These are phyloP conservation scores for Pipistrellus kuhlii DNA, from an alignment of 2,797 vertebrate species.

Conservation along the genomic window DNA sequence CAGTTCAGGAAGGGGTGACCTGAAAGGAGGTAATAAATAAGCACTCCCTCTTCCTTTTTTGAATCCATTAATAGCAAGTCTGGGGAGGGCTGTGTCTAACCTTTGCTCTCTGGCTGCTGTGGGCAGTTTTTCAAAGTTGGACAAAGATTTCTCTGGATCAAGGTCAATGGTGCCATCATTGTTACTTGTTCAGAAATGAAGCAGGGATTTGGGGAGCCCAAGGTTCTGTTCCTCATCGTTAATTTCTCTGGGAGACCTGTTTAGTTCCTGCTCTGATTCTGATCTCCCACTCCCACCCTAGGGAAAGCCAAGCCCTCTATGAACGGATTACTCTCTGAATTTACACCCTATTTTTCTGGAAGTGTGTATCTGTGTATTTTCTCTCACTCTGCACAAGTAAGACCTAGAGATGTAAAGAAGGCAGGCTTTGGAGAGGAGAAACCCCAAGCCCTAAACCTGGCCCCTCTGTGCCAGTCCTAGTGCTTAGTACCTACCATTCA, in stretches of 20 bases:
- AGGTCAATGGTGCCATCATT: neutral
- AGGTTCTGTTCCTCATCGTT: neutral
- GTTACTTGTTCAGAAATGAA: constrained; percentile 61
- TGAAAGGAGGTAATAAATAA: constrained; percentile 75
- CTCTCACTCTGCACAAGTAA: neutral
- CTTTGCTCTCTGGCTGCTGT: constrained; percentile 63
- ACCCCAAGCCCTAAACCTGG: neutral
- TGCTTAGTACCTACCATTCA: neutral
- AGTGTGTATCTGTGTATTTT: neutral
- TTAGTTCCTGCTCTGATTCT: neutral
- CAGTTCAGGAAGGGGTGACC: constrained; percentile 47
- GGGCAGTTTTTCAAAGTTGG: constrained; percentile 52
- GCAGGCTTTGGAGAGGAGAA: neutral
- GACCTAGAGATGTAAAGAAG: neutral
- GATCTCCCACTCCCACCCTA: neutral
- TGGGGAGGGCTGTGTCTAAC: constrained; percentile 53
- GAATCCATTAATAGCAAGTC: constrained; percentile 62
- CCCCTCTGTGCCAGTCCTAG: neutral
- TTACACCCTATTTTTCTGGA: neutral
- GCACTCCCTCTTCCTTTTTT: constrained; percentile 60
- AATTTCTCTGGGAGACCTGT: neutral
- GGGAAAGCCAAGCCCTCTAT: neutral
- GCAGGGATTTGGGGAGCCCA: neutral
- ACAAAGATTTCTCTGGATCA: constrained; percentile 51
- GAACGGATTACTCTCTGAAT: neutral